These are phyloP conservation scores for Cantharis rufa DNA, from an alignment of 2,888 invertebrate species.

Conservation along the genomic window DNA sequence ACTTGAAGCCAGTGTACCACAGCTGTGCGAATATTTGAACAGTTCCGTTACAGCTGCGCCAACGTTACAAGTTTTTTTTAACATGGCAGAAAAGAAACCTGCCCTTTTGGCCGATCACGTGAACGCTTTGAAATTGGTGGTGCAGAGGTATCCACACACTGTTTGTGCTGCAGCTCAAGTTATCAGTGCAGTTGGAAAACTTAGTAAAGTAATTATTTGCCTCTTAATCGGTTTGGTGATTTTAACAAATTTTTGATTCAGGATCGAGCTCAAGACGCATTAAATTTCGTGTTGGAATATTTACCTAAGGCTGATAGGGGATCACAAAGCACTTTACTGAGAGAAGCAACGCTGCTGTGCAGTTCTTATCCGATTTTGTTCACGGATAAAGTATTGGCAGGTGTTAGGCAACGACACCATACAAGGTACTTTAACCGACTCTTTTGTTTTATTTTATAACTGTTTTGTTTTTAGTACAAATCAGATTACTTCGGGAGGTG, in stretches of 20 bases:
- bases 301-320: slow-evolving; percentile 72
- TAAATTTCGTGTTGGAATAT: slow-evolving; percentile 80
- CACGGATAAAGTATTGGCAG: slow-evolving; percentile 77
- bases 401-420: slow-evolving; percentile 69
- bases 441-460: not conserved
- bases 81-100: slow-evolving; percentile 73
- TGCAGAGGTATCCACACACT: slow-evolving; percentile 68
- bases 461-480: slow-evolving; percentile 12
- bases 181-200: slow-evolving; percentile 72
- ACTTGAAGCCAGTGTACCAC: slow-evolving; percentile 79
- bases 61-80: slow-evolving; percentile 74
- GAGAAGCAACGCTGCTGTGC: slow-evolving; percentile 80
- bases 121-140: slow-evolving; percentile 68
- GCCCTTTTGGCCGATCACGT: slow-evolving; percentile 73
- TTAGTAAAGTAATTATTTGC: slow-evolving; percentile 63
- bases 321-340: slow-evolving; percentile 74
- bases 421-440: slow-evolving; percentile 46
- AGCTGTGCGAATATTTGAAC: slow-evolving; percentile 76
- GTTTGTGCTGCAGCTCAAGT: slow-evolving; percentile 71
- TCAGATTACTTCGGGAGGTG: slow-evolving; percentile 73
- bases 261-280: slow-evolving; percentile 79
- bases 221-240: not conserved
- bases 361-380: slow-evolving; percentile 80
- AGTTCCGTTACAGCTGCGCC: slow-evolving; percentile 64
- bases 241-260: slow-evolving; percentile 44